These are phyloP conservation scores for Seriola aureovittata DNA, from an alignment of 2,113 vertebrate genomes.

Conservation along the genomic window DNA sequence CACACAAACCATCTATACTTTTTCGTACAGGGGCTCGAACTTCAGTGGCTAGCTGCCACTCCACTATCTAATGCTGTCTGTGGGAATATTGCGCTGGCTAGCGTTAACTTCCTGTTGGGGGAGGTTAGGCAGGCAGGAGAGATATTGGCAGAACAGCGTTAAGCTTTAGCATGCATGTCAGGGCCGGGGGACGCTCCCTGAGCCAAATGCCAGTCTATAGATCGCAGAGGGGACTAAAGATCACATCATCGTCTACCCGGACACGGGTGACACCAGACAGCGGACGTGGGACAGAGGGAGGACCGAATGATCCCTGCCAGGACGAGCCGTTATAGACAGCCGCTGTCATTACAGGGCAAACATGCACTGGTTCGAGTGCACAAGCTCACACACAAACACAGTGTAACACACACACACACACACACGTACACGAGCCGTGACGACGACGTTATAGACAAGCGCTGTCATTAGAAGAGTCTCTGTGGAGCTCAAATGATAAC, in stretches of 20 bases:
- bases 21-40: slow-evolving; percentile 46
- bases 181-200: slow-evolving; percentile 83
- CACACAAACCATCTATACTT: slow-evolving; percentile 35
- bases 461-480: slow-evolving; percentile 93
- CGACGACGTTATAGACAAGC: slow-evolving; percentile 95
- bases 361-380: slow-evolving; percentile 62
- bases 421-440: slow-evolving; percentile 80
- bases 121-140: slow-evolving; percentile 45
- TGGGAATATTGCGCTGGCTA: slow-evolving; percentile 86
- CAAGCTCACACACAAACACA: slow-evolving; percentile 32
- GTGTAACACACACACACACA: slow-evolving; percentile 43
- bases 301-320: slow-evolving; percentile 97
- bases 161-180: slow-evolving; percentile 94
- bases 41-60: slow-evolving; percentile 72
- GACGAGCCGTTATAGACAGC: slow-evolving; percentile 86
- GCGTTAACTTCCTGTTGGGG: slow-evolving; percentile 85
- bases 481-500: slow-evolving; percentile 92
- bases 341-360: slow-evolving; percentile 80
- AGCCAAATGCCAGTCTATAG: slow-evolving; percentile 99
- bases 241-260: slow-evolving; percentile 94
- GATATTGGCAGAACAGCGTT: slow-evolving; percentile 84
- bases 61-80: slow-evolving; percentile 69
- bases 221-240: slow-evolving; percentile 97
- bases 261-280: slow-evolving; percentile 93
- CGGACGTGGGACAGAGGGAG: slow-evolving; percentile 78